Evolutionary conservation across 2,113 vertebrate genomes (phyloP).

Genomic region (Macaca mulatta): DNA sequence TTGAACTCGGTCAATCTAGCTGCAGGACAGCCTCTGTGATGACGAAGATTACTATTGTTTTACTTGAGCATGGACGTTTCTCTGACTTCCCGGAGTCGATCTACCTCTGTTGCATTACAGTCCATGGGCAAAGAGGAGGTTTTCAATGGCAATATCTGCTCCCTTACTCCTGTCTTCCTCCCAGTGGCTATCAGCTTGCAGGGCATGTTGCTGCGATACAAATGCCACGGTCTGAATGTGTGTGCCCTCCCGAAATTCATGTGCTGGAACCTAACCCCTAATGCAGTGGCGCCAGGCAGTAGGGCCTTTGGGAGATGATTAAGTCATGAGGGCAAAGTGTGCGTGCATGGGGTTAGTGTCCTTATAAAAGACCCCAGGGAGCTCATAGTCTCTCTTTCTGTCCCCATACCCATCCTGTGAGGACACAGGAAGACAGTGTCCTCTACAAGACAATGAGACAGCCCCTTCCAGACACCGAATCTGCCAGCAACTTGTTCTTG

Average conservation of each 20-base stretch:
- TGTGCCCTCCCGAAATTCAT: not conserved
- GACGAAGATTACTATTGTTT: rapidly evolving
- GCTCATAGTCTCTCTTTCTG: not conserved
- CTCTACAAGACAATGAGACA: not conserved
- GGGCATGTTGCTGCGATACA: rapidly evolving
- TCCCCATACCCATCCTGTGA: not conserved
- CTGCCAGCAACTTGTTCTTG: not conserved
- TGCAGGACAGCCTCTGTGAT: not conserved
- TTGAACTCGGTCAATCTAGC: not conserved
- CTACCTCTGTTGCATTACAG: not conserved
- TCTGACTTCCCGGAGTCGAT: not conserved
- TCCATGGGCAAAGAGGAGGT: rapidly evolving
- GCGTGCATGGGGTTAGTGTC: not conserved
- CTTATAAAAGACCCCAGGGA: not conserved
- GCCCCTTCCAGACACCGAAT: not conserved
- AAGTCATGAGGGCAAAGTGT: not conserved
- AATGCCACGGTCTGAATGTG: not conserved
- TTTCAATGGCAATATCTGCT: not conserved
- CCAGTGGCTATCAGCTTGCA: rapidly evolving
- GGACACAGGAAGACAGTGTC: not conserved
- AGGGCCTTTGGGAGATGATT: not conserved
- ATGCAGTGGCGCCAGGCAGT: no score
- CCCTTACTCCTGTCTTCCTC: not conserved
- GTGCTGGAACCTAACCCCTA: not conserved
- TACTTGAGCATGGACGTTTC: not conserved